These are phyloP conservation scores for Pseudomugil gertrudae DNA, from an alignment of 2,797 vertebrate genomes.

Conservation along the genomic window DNA sequence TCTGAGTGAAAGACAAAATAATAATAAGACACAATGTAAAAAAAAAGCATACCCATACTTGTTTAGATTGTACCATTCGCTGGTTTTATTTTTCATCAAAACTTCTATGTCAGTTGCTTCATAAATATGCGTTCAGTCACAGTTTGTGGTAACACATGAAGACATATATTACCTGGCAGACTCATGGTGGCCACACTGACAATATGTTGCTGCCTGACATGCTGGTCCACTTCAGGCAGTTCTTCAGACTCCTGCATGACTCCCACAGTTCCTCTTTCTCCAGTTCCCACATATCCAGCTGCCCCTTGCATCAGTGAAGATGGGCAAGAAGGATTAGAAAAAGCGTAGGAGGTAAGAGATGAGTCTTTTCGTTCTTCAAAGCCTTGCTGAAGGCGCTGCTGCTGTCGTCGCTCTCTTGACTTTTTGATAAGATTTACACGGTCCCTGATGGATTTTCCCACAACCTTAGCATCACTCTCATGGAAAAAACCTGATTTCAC, in stretches of 20 bases:
- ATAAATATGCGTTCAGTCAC: background rate
- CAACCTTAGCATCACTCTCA: conserved; percentile 94
- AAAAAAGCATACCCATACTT: background rate
- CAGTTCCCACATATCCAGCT: conserved; percentile 46
- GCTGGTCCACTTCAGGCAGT: conserved; percentile 87
- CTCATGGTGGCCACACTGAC: conserved; percentile 63
- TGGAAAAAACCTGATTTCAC: conserved; percentile 96
- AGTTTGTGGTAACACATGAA: background rate
- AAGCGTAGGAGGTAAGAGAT: conserved; percentile 64
- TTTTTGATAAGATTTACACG: conserved; percentile 90
- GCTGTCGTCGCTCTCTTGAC: conserved; percentile 86
- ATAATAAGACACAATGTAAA: background rate
- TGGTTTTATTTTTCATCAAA: background rate
- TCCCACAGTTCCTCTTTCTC: conserved; percentile 44
- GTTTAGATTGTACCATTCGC: background rate
- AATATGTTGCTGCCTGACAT: conserved; percentile 83
- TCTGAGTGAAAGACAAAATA: conserved; percentile 42
- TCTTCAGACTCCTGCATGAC: conserved; percentile 84
- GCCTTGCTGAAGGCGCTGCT: conserved; percentile 72
- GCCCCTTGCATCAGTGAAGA: conserved; percentile 66
- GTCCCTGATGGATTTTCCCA: conserved; percentile 94
- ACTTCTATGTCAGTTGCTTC: background rate
- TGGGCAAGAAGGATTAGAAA: conserved; percentile 68
- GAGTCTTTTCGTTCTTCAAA: conserved; percentile 84
- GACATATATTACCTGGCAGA: conserved; percentile 76